phyloP scores from a whole-genome alignment of 2,888 invertebrate genomes.

The Microdon myrmicae region DNA sequence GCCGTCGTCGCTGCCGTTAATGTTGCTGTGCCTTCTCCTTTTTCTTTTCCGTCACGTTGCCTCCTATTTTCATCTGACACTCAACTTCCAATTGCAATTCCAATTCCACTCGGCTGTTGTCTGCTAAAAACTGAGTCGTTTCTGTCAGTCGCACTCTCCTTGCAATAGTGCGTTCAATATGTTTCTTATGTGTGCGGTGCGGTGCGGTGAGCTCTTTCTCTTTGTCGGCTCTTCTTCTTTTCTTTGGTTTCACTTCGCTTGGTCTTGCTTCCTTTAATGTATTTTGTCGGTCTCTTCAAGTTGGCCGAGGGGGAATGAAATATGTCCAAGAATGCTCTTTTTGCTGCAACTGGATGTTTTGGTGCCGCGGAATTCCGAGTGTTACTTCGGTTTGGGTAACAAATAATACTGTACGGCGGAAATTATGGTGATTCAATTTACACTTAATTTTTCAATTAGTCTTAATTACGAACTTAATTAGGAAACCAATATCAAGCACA shows the following conservation, averaged over 20 bases:
- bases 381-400: background rate
- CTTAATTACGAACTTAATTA: conserved; percentile 67
- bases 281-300: conserved; percentile 41
- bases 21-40: conserved; percentile 6
- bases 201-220: conserved; percentile 37
- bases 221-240: conserved; percentile 39
- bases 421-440: conserved; percentile 42
- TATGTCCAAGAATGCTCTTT: conserved; percentile 12
- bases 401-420: conserved; percentile 36
- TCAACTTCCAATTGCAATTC: conserved; percentile 24
- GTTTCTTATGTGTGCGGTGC: conserved; percentile 34
- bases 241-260: conserved; percentile 50
- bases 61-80: conserved; percentile 17
- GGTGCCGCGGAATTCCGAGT: conserved; percentile 11
- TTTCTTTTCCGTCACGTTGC: conserved; percentile 26
- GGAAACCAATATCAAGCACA: conserved; percentile 62
- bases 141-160: conserved; percentile 36
- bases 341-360: conserved; percentile 8
- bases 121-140: conserved; percentile 36
- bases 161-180: conserved; percentile 23
- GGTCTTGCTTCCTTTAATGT: conserved; percentile 45
- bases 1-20: conserved; percentile 2
- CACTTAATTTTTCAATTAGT: conserved; percentile 66
- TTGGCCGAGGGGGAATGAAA: conserved; percentile 26
- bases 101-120: conserved; percentile 19